A percentile compares a stretch with the other conserved stretches of the same genome.
These are phyloP conservation scores for Drosophila barbarae DNA, from an alignment of 2,888 invertebrate species.

Conservation along the genomic window DNA sequence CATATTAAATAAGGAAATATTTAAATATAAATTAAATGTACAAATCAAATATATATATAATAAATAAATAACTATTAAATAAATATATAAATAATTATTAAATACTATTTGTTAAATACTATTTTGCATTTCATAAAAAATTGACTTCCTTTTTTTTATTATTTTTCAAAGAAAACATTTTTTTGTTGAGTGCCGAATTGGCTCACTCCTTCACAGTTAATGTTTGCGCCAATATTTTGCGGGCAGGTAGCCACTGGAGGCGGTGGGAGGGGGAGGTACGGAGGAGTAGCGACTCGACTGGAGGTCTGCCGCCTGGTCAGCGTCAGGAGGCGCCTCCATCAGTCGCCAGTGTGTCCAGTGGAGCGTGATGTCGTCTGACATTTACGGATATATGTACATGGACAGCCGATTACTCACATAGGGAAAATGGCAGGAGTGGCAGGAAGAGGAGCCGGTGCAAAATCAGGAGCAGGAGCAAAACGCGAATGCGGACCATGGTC, in stretches of 20 bases:
- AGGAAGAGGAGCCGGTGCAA: neutral
- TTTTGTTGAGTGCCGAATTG: conserved; percentile 9
- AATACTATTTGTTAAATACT: neutral
- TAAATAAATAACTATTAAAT: neutral
- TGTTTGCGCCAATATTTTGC: conserved; percentile 72
- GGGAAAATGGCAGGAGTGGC: conserved; percentile 12
- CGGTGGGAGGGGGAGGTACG: neutral
- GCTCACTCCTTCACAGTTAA: conserved; percentile 24
- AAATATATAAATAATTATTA: neutral
- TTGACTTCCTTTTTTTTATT: neutral
- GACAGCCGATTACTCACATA: conserved; percentile 47
- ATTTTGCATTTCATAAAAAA: no score
- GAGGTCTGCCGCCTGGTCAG: conserved; percentile 33
- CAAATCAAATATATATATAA: no score
- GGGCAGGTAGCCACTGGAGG: conserved; percentile 39
- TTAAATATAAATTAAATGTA: neutral
- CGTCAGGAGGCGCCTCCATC: conserved; percentile 58
- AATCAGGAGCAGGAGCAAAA: neutral
- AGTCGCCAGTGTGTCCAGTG: conserved; percentile 61
- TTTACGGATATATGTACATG: conserved; percentile 68
- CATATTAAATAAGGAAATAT: no score
- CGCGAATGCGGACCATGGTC: conserved; percentile 61
- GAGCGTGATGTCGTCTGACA: conserved; percentile 76
- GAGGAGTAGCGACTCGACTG: conserved; percentile 5
- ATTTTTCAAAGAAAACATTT: neutral